A percentile compares a stretch with the other conserved stretches of the same genome.
Evolutionary conservation across 2,888 invertebrate species (phyloP).

Genomic region (Standfussiana lucernea): DNA sequence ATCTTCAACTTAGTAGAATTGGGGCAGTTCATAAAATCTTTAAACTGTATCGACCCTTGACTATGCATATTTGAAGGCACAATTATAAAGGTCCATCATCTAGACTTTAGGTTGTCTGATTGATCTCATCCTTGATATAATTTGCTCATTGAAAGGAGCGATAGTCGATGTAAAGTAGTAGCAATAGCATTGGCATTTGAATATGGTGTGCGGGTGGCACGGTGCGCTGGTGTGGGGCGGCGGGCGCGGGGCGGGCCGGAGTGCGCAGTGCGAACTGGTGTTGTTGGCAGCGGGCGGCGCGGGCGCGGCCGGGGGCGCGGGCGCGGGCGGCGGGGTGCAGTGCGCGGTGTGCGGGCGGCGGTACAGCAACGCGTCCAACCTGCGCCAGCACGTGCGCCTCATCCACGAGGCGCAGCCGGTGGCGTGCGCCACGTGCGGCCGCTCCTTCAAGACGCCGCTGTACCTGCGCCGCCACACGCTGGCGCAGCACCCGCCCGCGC

Average conservation of each 20-base stretch:
- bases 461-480: slow-evolving; percentile 94
- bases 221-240: slow-evolving; percentile 82
- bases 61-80: slow-evolving; percentile 1
- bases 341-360: slow-evolving; percentile 93
- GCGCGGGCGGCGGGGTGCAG: slow-evolving; percentile 83
- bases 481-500: slow-evolving; percentile 91
- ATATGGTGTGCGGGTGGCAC: slow-evolving; percentile 66
- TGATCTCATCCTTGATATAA: slow-evolving; percentile 9
- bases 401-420: slow-evolving; percentile 94
- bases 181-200: slow-evolving; percentile 53
- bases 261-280: slow-evolving; percentile 87
- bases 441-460: slow-evolving; percentile 94
- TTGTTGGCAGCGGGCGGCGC: slow-evolving; percentile 85
- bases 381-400: slow-evolving; percentile 94
- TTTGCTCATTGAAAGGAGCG: not conserved
- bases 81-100: slow-evolving; percentile 21
- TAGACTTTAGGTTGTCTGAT: slow-evolving; percentile 15
- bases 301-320: slow-evolving; percentile 73
- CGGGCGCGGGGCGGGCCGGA: slow-evolving; percentile 73
- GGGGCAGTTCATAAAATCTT: slow-evolving; percentile 5
- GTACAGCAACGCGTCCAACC: slow-evolving; percentile 94
- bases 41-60: not conserved
- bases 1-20: slow-evolving; percentile 7
- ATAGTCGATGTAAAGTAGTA: slow-evolving; percentile 17
- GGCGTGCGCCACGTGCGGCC: slow-evolving; percentile 93